These are phyloP conservation scores for Drosophila ercepeae DNA, from an alignment of 1,140 invertebrate species.

Conservation along the genomic window DNA sequence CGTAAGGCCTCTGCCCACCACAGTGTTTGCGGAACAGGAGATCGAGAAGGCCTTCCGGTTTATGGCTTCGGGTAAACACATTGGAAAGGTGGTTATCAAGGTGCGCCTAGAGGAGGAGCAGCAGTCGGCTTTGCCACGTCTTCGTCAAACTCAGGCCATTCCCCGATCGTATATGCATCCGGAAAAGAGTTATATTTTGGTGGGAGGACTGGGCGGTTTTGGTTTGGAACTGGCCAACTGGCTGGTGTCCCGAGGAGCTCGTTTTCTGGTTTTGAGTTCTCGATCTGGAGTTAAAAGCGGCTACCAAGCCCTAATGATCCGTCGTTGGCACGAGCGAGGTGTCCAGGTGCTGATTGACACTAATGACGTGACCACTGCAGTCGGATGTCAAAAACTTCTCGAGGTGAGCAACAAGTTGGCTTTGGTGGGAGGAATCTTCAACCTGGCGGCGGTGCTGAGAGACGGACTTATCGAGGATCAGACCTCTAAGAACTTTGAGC, in stretches of 20 bases:
- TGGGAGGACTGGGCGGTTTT: conserved; percentile 96
- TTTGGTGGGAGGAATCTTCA: conserved; percentile 97
- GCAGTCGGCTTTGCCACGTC: conserved; percentile 83
- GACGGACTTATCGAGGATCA: conserved; percentile 96
- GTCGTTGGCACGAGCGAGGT: conserved; percentile 89
- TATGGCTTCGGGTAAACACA: conserved; percentile 98
- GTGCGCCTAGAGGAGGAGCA: conserved; percentile 90
- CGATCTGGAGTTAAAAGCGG: conserved; percentile 93
- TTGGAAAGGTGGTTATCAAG: conserved; percentile 97
- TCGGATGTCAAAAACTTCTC: conserved; percentile 89
- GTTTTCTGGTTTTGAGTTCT: conserved; percentile 92
- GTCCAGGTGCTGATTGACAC: conserved; percentile 90
- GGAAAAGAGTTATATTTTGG: conserved; percentile 94
- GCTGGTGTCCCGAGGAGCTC: conserved; percentile 93
- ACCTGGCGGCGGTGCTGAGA: conserved; percentile 94
- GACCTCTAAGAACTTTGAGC: conserved; percentile 90
- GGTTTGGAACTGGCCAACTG: conserved; percentile 97
- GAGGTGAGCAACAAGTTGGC: conserved; percentile 88
- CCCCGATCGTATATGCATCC: conserved; percentile 94
- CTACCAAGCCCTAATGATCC: conserved; percentile 92
- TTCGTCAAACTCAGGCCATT: conserved; percentile 89
- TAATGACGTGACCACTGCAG: conserved; percentile 86
- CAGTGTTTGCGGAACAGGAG: conserved; percentile 92
- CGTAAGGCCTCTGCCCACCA: conserved; percentile 92
- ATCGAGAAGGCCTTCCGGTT: conserved; percentile 96